Base-by-base conservation (phyloP, 2,113 vertebrate genomes). In the Lepus americanus region DNA sequence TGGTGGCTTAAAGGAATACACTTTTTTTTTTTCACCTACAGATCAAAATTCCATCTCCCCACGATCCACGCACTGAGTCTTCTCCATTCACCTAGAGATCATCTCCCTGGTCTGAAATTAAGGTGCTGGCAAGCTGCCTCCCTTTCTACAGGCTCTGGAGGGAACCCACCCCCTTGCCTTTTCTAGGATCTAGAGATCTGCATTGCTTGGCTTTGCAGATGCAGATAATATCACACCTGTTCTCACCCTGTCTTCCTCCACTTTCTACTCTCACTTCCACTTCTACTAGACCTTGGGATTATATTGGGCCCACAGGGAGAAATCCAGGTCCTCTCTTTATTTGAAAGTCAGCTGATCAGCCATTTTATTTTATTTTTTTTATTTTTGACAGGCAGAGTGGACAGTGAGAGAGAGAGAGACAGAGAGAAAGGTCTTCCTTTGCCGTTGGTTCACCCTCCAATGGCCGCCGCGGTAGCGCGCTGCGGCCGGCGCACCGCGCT, bases 331-430 rank as follows among this genome's bases (percentile, higher is more conserved):
- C 92, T 72, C 14, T 44, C 29, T 92, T 70, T 86, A 51, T n/a
- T 63, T 85, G 67, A 89, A 88, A 94, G 14, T 17, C 73, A 82
- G 22, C 6, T 89, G 49, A 83, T n/a, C n/a, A 78, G 33, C 17
- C 44, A 44, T 44, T 44, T 44, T 44, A 44, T n/a, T n/a, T n/a
- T n/a, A n/a, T n/a, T n/a, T n/a, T n/a, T n/a, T n/a, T n/a, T n/a
- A n/a, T n/a, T n/a, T n/a, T n/a, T n/a, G n/a, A n/a, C n/a, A n/a
- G n/a, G n/a, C n/a, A n/a, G n/a, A n/a, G n/a, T n/a, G n/a, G n/a
- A n/a, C n/a, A n/a, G n/a, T n/a, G n/a, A n/a, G n/a, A n/a, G n/a
- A n/a, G n/a, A n/a, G n/a, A n/a, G n/a, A n/a, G n/a, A n/a, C n/a
- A n/a, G n/a, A n/a, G n/a, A n/a, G n/a, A n/a, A n/a, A n/a, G n/a